phyloP scores from a whole-genome alignment of 2,797 vertebrate genomes.

The Lithobates pipiens region DNA sequence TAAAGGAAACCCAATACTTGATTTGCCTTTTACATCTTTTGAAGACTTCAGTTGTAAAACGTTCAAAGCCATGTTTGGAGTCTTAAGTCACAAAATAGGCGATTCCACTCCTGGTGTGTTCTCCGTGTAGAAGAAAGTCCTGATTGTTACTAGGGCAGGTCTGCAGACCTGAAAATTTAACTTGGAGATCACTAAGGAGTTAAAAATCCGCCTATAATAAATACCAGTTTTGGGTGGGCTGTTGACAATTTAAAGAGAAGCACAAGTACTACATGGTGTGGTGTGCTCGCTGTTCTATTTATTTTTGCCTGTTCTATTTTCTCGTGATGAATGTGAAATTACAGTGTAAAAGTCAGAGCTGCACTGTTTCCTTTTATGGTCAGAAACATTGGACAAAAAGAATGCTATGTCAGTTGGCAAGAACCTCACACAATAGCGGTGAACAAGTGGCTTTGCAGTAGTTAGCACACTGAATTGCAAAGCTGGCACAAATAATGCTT shows the following conservation, averaged over 20 bases:
- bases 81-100: too few species aligned
- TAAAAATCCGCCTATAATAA: too few species aligned
- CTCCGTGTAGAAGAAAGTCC: too few species aligned
- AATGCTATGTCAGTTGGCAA: slow-evolving; percentile 58
- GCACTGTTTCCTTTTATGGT: slow-evolving; percentile 31
- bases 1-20: too few species aligned
- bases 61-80: too few species aligned
- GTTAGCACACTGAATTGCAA: slow-evolving; percentile 26
- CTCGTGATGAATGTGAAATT: rapidly evolving
- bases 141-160: too few species aligned
- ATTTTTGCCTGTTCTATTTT: slow-evolving; percentile 3
- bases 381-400: slow-evolving; percentile 7
- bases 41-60: too few species aligned
- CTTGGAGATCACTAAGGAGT: too few species aligned
- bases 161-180: too few species aligned
- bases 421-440: slow-evolving; percentile 12
- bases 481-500: slow-evolving; percentile 28
- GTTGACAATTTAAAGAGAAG: background rate
- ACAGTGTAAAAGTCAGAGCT: background rate
- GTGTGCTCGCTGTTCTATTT: background rate
- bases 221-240: too few species aligned
- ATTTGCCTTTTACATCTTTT: too few species aligned
- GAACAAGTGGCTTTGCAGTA: slow-evolving; percentile 51
- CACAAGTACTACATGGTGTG: background rate
- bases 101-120: too few species aligned